phyloP scores from a whole-genome alignment of 2,888 invertebrate species.

The Sphinx pinastri region DNA sequence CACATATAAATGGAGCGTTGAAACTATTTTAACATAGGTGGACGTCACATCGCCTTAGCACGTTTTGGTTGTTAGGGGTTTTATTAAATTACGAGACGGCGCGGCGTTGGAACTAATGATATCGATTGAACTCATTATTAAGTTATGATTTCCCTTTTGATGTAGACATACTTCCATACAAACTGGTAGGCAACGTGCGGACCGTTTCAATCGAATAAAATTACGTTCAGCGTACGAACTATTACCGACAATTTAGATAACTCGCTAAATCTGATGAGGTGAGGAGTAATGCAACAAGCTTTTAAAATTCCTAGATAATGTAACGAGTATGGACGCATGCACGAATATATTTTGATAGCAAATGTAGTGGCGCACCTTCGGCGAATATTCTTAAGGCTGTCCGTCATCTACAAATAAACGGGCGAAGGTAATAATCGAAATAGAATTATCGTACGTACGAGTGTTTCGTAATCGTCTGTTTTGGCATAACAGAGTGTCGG shows the following conservation, averaged over 20 bases:
- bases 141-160: conserved; percentile 7
- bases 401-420: conserved; percentile 81
- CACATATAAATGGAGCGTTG: too few relatives aligned
- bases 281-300: conserved; percentile 64
- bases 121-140: not conserved
- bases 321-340: conserved; percentile 58
- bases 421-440: conserved; percentile 83
- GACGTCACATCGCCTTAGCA: too few relatives aligned
- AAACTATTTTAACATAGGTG: too few relatives aligned
- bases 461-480: conserved; percentile 74
- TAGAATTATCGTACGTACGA: conserved; percentile 75
- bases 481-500: conserved; percentile 66
- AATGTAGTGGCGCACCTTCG: conserved; percentile 50
- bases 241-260: conserved; percentile 20
- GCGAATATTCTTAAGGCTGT: conserved; percentile 66
- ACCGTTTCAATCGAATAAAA: conserved; percentile 10
- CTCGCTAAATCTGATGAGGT: conserved; percentile 31
- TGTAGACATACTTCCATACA: not conserved
- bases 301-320: conserved; percentile 82
- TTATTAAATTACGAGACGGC: too few relatives aligned
- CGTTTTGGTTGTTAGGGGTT: too few relatives aligned
- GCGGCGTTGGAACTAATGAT: too few relatives aligned
- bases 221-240: conserved; percentile 4
- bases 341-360: conserved; percentile 51
- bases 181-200: not conserved